These are phyloP conservation scores for Zaprionus gabonicus DNA, from an alignment of 1,140 invertebrate genomes.

Conservation along the genomic window DNA sequence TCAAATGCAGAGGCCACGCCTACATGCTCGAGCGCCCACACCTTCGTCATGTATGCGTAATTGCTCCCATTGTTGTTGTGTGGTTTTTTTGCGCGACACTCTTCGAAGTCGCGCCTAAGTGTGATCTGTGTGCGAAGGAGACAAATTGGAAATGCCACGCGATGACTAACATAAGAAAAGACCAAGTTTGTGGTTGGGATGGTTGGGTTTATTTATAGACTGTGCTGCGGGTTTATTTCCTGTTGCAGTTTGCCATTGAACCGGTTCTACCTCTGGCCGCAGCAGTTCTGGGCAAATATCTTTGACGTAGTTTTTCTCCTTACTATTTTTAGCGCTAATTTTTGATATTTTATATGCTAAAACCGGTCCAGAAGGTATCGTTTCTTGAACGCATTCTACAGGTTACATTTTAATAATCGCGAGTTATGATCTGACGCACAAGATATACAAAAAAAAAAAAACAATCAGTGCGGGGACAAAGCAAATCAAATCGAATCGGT, in stretches of 20 bases:
- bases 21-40: not conserved
- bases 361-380: slow-evolving; percentile 34
- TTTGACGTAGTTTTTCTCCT: slow-evolving; percentile 19
- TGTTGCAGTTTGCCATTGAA: slow-evolving; percentile 35
- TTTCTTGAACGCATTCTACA: slow-evolving; percentile 8
- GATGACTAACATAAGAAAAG: slow-evolving; percentile 10
- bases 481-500: slow-evolving; percentile 19
- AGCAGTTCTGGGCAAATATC: slow-evolving; percentile 17
- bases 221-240: slow-evolving; percentile 19
- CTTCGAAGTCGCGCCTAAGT: slow-evolving; percentile 2
- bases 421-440: slow-evolving; percentile 13
- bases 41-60: not conserved
- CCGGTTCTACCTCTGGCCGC: slow-evolving; percentile 17
- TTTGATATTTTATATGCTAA: slow-evolving; percentile 10
- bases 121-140: slow-evolving; percentile 1
- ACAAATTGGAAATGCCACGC: slow-evolving; percentile 12
- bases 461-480: slow-evolving; percentile 3
- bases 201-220: slow-evolving; percentile 1
- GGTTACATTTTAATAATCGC: slow-evolving; percentile 33
- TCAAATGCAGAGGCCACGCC: not conserved
- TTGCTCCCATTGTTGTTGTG: not conserved
- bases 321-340: slow-evolving; percentile 14
- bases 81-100: slow-evolving; percentile 12
- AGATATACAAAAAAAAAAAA: not conserved
- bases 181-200: not conserved